Evolutionary conservation across 2,797 vertebrate species (phyloP).

Genomic region (Macrochelys suwanniensis): DNA sequence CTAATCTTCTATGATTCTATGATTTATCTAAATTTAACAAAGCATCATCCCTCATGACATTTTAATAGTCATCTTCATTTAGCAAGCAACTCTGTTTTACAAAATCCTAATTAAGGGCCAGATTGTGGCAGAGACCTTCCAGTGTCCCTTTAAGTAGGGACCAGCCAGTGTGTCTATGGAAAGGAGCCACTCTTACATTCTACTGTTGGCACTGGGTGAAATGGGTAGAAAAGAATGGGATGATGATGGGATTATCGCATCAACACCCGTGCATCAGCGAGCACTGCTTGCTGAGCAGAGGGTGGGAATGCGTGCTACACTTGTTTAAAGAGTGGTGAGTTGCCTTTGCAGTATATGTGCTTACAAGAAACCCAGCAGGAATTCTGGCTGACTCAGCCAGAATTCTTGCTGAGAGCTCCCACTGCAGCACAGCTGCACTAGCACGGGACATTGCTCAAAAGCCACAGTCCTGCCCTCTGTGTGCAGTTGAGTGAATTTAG

Average conservation of each 20-base stretch:
- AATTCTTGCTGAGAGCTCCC: background rate
- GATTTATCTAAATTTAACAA: background rate
- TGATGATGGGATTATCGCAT: background rate
- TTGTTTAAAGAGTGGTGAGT: background rate
- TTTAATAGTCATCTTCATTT: background rate
- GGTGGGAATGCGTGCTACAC: background rate
- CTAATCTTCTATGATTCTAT: too few relatives aligned
- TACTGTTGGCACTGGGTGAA: background rate
- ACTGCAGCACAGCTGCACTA: background rate
- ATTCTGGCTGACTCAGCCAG: background rate
- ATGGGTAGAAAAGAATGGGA: background rate
- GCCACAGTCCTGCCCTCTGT: background rate
- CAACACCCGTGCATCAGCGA: background rate
- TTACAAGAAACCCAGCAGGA: background rate
- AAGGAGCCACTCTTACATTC: background rate
- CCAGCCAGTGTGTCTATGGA: background rate
- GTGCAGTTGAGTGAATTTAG: background rate
- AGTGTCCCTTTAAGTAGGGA: background rate
- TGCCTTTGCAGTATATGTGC: rapidly evolving
- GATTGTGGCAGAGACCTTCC: background rate
- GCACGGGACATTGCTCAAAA: background rate
- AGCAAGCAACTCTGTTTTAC: background rate
- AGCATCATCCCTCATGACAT: background rate
- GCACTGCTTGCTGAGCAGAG: background rate
- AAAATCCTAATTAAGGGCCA: background rate